A percentile compares a stretch with the other conserved stretches of the same genome.
phyloP scores from a whole-genome alignment of 2,888 invertebrate species.

The Chromoteleia sp. region DNA sequence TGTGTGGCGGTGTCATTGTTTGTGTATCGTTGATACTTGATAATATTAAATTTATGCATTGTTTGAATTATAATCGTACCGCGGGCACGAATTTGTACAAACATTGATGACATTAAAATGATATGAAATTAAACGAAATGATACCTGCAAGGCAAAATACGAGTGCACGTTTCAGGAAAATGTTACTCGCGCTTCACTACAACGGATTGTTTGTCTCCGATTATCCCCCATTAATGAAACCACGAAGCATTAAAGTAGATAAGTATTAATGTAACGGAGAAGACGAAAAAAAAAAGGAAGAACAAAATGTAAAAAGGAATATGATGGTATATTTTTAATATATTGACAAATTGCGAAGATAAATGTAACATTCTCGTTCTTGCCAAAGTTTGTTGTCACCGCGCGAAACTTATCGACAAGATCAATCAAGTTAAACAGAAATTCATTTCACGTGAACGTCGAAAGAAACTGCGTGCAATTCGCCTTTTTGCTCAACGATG shows the following conservation, averaged over 20 bases:
- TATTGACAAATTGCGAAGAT: constrained; percentile 45
- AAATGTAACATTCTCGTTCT: constrained; percentile 35
- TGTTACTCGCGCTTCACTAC: constrained; percentile 1
- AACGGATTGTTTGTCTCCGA: constrained; percentile 26
- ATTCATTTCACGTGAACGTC: constrained; percentile 38
- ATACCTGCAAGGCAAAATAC: too few relatives aligned
- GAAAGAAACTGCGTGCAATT: constrained; percentile 51
- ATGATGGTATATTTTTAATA: constrained; percentile 56
- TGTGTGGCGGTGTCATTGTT: constrained; percentile 47
- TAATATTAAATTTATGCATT: constrained; percentile 40
- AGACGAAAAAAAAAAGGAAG: constrained; percentile 9
- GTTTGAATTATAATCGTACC: constrained; percentile 32
- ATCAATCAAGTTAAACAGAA: constrained; percentile 47
- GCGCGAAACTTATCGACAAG: constrained; percentile 19
- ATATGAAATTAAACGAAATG: background rate
- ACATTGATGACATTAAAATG: background rate
- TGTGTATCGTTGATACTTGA: constrained; percentile 23
- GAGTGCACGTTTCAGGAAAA: too few relatives aligned
- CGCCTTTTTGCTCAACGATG: constrained; percentile 35
- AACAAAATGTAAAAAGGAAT: constrained; percentile 44
- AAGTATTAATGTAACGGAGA: constrained; percentile 16
- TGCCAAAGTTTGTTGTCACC: constrained; percentile 3
- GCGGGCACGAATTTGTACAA: background rate
- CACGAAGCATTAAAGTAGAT: constrained; percentile 24
- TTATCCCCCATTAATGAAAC: constrained; percentile 12